These are phyloP conservation scores for Drosophila nigromelanica DNA, from an alignment of 1,140 invertebrate genomes.

Conservation along the genomic window DNA sequence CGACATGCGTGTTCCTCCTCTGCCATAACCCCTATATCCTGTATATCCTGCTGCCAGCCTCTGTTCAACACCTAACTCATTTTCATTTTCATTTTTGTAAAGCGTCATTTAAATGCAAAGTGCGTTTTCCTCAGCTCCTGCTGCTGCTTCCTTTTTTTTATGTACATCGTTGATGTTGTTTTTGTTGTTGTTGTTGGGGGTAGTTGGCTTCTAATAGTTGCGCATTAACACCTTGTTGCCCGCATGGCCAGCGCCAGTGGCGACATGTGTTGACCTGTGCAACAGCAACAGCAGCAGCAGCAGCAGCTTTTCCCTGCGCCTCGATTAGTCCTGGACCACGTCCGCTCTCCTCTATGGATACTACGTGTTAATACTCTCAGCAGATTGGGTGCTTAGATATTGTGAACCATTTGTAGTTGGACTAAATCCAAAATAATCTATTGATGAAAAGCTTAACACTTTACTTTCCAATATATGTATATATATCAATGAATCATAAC, in stretches of 20 bases:
- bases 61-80: slow-evolving; percentile 7
- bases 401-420: no score
- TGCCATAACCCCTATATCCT: slow-evolving; percentile 7
- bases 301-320: not conserved
- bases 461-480: no score
- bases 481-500: no score
- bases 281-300: not conserved
- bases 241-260: slow-evolving; percentile 45
- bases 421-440: no score
- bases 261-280: slow-evolving; percentile 67
- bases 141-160: not conserved
- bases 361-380: slow-evolving; percentile 26
- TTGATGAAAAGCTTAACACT: no score
- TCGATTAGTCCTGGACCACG: slow-evolving; percentile 27
- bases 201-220: slow-evolving; percentile 62
- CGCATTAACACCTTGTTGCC: slow-evolving; percentile 79
- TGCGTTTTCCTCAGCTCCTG: slow-evolving; percentile 25
- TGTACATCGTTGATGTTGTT: not conserved
- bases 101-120: slow-evolving; percentile 77
- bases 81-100: slow-evolving; percentile 53
- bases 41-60: no score
- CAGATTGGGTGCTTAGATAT: no score
- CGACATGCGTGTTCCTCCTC: slow-evolving; percentile 29
- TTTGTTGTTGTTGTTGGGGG: slow-evolving; percentile 30
- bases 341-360: not conserved